Evolutionary conservation across 1,140 invertebrate genomes (phyloP), one percentile per base, ranked within the genome.

Genomic region (Homalodisca vitripennis): DNA sequence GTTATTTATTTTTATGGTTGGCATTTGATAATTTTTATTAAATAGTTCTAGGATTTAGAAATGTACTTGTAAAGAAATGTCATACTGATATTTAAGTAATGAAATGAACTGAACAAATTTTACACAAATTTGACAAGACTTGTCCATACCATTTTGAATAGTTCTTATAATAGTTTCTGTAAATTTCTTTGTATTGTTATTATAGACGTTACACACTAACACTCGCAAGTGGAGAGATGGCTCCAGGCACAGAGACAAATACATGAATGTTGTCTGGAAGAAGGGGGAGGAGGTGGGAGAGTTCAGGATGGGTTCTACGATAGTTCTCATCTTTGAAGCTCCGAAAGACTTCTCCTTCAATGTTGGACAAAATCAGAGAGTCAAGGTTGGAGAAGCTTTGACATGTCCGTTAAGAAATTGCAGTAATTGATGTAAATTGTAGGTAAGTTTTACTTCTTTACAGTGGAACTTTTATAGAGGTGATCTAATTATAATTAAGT

Each of bases 241-340:
- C 66, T 77, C 84, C 0, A 79, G 79, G 20, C 74, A 73, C 67
- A 75, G 66, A 67, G 75, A 70, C 63, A 57, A 85, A 65, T 75
- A 78, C 24, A 77, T 77, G 63, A 73, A 81, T 67, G 74, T 81
- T 57, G 75, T 79, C 12, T 80, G 92, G 13, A 82, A 84, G 32
- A 97, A 94, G 78, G 97, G 96, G 0, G 90, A 97, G 73, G 82
- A 91, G 34, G 91, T 99, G 75, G 98, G 98, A 0, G 96, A 99
- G 80, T 99, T 99, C 77, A 92, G 98, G 77, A 90, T 99, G 82
- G 98, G 98, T 12, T 99, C 97, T 30, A 99, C 97, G 0, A 92
- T 99, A 68, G 97, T 99, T 1, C 79, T 99, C 0, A 82, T 99
- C 1, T 99, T 99, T 80, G 97, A 99, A 83, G 98, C 95, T n/a